Percentiles rank a stretch among this genome's conserved stretches.
These are phyloP conservation scores for Spatulosminthurus flaviceps DNA, from an alignment of 2,888 invertebrate species.

Conservation along the genomic window DNA sequence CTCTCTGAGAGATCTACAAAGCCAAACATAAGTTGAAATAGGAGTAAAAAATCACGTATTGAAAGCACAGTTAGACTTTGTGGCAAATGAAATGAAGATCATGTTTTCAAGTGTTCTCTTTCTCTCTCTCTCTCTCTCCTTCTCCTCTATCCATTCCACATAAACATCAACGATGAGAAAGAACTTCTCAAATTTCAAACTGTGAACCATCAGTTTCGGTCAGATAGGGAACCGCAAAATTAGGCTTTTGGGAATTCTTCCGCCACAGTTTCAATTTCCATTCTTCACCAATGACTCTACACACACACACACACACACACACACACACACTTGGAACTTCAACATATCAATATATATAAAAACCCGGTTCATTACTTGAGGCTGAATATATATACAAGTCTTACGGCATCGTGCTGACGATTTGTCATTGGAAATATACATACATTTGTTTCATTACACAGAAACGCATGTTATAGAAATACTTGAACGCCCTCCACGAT, in stretches of 20 bases:
- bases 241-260: slow-evolving; percentile 19
- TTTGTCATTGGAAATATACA: slow-evolving; percentile 7
- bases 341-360: background rate
- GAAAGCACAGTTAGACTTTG: slow-evolving; percentile 14
- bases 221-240: slow-evolving; percentile 36
- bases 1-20: background rate
- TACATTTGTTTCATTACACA: background rate
- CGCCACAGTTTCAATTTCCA: slow-evolving; percentile 39
- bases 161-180: slow-evolving; percentile 6
- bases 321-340: background rate
- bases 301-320: too few relatives aligned
- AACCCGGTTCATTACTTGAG: background rate
- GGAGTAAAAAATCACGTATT: slow-evolving; percentile 15
- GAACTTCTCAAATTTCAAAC: slow-evolving; percentile 19
- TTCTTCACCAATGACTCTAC: background rate
- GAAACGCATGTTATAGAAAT: too few relatives aligned
- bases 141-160: background rate
- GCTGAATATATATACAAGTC: background rate
- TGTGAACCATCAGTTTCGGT: slow-evolving; percentile 28
- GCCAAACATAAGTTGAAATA: slow-evolving; percentile 1
- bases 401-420: slow-evolving; percentile 23
- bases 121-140: too few relatives aligned
- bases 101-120: background rate
- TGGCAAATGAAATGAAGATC: slow-evolving; percentile 12
- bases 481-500: background rate